Evolutionary conservation across 2,113 vertebrate species (phyloP).

Genomic region (Lontra canadensis): DNA sequence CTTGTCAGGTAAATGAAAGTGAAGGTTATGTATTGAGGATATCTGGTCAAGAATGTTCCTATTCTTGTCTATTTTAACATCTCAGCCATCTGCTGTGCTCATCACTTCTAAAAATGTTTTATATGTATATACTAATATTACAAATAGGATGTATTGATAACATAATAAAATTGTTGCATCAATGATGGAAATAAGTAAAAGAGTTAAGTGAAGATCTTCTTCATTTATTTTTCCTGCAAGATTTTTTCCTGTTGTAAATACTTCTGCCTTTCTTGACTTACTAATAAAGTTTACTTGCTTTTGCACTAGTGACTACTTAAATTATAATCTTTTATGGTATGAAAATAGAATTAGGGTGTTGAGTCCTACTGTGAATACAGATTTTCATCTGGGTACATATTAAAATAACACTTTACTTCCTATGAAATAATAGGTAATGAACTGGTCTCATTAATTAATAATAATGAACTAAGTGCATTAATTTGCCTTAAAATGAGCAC

Average conservation of each 20-base stretch:
- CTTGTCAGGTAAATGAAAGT: background rate
- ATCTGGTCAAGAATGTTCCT: background rate
- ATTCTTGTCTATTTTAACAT: conserved; percentile 11
- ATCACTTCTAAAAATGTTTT: conserved; percentile 36
- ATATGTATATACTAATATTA: background rate
- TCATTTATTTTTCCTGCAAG: background rate
- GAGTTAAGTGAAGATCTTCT: background rate
- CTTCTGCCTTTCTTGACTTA: background rate
- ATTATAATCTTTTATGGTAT: background rate
- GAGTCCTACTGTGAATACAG: background rate
- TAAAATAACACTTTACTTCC: background rate
- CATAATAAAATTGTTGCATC: background rate
- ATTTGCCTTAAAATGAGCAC: background rate
- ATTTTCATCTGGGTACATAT: background rate
- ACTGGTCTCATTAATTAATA: background rate
- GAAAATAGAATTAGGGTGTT: background rate
- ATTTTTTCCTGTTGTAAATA: background rate
- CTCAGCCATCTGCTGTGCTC: background rate
- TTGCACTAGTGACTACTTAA: background rate
- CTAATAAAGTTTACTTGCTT: background rate
- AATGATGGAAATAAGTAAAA: background rate
- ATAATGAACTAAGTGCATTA: background rate
- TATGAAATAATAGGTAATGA: background rate
- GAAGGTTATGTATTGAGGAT: background rate
- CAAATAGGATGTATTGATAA: background rate